Evolutionary conservation across 2,888 invertebrate genomes (phyloP).

Genomic region (Eugnorisma glareosa): DNA sequence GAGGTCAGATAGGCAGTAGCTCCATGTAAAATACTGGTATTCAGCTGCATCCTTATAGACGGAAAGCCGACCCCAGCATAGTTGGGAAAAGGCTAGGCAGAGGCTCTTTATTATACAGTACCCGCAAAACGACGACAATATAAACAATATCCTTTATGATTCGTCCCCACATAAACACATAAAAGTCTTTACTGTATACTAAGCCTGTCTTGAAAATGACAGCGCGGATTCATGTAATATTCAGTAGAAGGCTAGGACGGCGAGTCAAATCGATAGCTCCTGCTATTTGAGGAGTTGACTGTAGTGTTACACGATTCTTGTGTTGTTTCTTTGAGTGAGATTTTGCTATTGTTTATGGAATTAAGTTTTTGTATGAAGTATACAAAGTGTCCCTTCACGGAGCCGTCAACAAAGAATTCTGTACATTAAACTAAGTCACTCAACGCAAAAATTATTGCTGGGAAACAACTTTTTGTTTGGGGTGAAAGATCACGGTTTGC

Average conservation of each 20-base stretch:
- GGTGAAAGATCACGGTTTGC: too few species aligned
- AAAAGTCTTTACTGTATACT: constrained; percentile 23
- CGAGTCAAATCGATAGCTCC: constrained; percentile 62
- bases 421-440: too few species aligned
- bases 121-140: constrained; percentile 20
- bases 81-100: neutral
- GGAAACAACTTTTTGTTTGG: too few species aligned
- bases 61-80: neutral
- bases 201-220: constrained; percentile 57
- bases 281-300: constrained; percentile 59
- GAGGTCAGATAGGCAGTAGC: too few species aligned
- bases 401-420: too few species aligned
- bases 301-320: constrained; percentile 32
- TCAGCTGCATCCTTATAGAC: too few species aligned
- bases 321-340: constrained; percentile 4
- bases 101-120: constrained; percentile 6
- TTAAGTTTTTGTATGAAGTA: neutral
- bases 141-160: constrained; percentile 31
- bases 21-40: too few species aligned
- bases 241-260: constrained; percentile 52
- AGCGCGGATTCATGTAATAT: constrained; percentile 62
- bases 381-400: too few species aligned
- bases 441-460: too few species aligned
- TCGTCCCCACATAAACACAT: constrained; percentile 33
- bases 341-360: constrained; percentile 19